These are phyloP conservation scores for Nothoprocta pentlandii DNA, from an alignment of 2,113 vertebrate genomes.

Conservation along the genomic window DNA sequence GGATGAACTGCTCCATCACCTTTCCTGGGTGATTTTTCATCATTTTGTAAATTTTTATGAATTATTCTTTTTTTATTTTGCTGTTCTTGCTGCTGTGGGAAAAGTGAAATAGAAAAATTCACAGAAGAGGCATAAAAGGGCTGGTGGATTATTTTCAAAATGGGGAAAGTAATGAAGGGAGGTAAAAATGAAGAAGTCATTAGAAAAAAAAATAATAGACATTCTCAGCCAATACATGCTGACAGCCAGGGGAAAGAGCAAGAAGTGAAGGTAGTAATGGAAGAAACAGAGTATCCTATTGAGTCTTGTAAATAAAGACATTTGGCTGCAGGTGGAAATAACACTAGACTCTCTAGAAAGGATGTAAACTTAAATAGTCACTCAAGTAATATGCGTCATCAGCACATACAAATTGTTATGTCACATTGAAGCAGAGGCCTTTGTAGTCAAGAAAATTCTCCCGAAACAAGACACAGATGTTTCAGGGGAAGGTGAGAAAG, in stretches of 20 bases:
- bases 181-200: not conserved
- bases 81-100: conserved; percentile 10
- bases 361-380: not conserved
- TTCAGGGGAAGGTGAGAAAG: not conserved
- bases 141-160: not conserved
- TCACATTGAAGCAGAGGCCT: not conserved
- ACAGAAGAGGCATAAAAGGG: not conserved
- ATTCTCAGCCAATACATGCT: not conserved
- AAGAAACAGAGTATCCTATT: not conserved
- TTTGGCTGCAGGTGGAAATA: not conserved
- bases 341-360: not conserved
- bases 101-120: not conserved
- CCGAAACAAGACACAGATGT: not conserved
- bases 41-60: not conserved
- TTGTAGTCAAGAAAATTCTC: not conserved
- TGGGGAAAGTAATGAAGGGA: not conserved
- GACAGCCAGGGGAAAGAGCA: not conserved
- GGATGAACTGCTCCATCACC: no score
- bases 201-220: not conserved
- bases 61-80: not conserved
- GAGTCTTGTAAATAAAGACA: conserved; percentile 10
- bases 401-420: not conserved
- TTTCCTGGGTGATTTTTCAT: not conserved
- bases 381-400: not conserved
- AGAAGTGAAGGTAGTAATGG: not conserved